phyloP scores from a whole-genome alignment of 2,888 invertebrate species.

The Chymomyza amoena region DNA sequence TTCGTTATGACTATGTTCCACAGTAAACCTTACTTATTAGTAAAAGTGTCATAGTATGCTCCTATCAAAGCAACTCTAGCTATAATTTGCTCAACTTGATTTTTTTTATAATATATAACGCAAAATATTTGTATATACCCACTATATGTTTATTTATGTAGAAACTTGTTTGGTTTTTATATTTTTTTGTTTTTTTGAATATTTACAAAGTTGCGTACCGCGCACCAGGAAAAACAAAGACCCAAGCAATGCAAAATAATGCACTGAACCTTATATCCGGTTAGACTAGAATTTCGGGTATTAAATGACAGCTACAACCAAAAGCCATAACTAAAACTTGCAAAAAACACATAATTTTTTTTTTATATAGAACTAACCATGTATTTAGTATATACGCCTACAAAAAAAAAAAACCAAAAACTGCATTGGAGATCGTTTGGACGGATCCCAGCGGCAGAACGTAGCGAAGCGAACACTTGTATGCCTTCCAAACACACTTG shows the following conservation, averaged over 20 bases:
- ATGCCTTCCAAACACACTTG: conserved; percentile 46
- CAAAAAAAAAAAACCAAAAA: conserved; percentile 43
- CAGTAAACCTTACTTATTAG: background rate
- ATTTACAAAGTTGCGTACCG: background rate
- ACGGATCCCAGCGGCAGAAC: conserved; percentile 43
- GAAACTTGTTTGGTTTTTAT: background rate
- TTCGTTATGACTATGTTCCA: no score
- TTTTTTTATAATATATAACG: no score
- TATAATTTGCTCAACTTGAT: background rate
- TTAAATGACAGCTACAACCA: conserved; percentile 62
- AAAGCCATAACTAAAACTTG: background rate
- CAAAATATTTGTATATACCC: conserved; percentile 1
- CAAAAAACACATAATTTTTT: conserved; percentile 1
- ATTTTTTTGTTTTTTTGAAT: background rate
- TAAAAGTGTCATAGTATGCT: background rate
- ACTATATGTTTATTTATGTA: background rate
- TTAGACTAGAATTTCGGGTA: conserved; percentile 75
- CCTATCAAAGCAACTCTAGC: background rate
- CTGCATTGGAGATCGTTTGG: conserved; percentile 54
- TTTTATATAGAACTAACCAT: conserved; percentile 7
- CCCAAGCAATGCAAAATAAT: conserved; percentile 67
- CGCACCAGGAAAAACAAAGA: conserved; percentile 6
- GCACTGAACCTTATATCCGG: conserved; percentile 74
- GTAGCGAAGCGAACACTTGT: conserved; percentile 47
- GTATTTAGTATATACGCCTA: conserved; percentile 54